Percentiles rank a stretch among this genome's conserved stretches.
Evolutionary conservation across 2,888 invertebrate species (phyloP).

Genomic region (Nomada ferruginata): DNA sequence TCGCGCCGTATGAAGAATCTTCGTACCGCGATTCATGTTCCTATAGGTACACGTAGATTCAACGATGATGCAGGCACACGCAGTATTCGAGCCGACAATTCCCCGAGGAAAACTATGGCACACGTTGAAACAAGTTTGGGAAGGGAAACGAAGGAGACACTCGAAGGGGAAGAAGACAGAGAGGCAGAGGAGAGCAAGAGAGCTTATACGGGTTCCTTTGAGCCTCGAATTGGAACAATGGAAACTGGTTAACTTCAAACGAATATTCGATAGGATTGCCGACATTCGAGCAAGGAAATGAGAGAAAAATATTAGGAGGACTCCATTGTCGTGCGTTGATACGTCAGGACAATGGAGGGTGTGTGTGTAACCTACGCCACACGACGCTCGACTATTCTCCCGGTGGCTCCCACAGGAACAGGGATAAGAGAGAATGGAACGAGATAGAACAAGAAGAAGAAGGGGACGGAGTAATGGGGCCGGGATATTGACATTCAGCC

Average conservation of each 20-base stretch:
- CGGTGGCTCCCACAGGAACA: conserved; percentile 21
- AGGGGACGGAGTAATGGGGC: neutral
- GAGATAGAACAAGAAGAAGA: conserved; percentile 5
- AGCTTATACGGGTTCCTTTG: conserved; percentile 48
- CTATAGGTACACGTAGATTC: neutral
- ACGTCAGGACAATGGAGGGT: conserved; percentile 40
- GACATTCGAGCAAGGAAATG: conserved; percentile 45
- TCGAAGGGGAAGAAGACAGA: neutral
- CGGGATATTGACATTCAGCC: conserved; percentile 25
- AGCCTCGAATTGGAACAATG: conserved; percentile 65
- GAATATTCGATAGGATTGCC: conserved; percentile 67
- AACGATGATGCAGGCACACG: conserved; percentile 4
- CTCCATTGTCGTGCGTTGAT: conserved; percentile 53
- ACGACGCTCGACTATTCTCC: conserved; percentile 32
- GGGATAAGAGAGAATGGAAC: conserved; percentile 2
- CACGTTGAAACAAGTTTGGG: conserved; percentile 41
- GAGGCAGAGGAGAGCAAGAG: neutral
- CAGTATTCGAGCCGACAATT: conserved; percentile 44
- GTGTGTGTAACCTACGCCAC: conserved; percentile 31
- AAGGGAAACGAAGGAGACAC: conserved; percentile 26
- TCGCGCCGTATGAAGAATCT: conserved; percentile 42
- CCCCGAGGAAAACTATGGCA: conserved; percentile 37
- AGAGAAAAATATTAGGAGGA: conserved; percentile 58
- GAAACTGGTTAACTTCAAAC: conserved; percentile 67
- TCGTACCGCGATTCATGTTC: conserved; percentile 36